Base-by-base conservation (phyloP, 1,140 invertebrate genomes). In the Phocides pigmalion region DNA sequence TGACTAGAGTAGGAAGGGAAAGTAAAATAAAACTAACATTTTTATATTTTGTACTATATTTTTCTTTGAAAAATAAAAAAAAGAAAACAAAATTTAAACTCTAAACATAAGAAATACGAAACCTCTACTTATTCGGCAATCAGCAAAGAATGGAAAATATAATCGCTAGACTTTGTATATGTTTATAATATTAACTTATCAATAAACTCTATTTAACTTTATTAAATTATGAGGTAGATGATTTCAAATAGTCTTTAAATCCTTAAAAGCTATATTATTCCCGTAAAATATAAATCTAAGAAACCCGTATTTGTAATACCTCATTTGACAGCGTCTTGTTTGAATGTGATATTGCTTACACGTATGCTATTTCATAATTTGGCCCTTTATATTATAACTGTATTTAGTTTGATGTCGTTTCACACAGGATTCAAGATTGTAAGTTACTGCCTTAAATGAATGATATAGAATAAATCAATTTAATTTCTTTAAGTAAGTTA, bases 181-280 rank as follows among this genome's bases (percentile, higher is more conserved):
- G 78, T 79, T 83, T 81, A 83, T 62, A 71, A 70, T 74, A 65
- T 87, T 87, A 87, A 85, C 81, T 87, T 90, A 88, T 62, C 44
- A 78, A 87, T 88, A 86, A 81, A 90, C 78, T 90, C 77, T 88
- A 82, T 79, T 81, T 67, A 80, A 87, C 68, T 77, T 77, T 74
- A 80, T 86, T 87, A 90, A 88, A 83, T 83, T 89, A 87, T 89
- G 88, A 90, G 88, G 88, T 90, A 90, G 88, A 84, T 89, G 86
- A 81, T 89, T 90, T 73, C 84, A 83, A 84, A 82, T 85, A 87
- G 84, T 89, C 84, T 82, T 82, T 79, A 79, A 83, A 84, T 76
- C 74, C 81, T 86, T 86, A 88, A 72, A 79, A 86, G 67, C 66
- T 86, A 85, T 63, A 79, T 65, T 75, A 84, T 62, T 69, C 54